Base-by-base conservation (phyloP, 2,113 vertebrate genomes). In the Taurulus bubalis region DNA sequence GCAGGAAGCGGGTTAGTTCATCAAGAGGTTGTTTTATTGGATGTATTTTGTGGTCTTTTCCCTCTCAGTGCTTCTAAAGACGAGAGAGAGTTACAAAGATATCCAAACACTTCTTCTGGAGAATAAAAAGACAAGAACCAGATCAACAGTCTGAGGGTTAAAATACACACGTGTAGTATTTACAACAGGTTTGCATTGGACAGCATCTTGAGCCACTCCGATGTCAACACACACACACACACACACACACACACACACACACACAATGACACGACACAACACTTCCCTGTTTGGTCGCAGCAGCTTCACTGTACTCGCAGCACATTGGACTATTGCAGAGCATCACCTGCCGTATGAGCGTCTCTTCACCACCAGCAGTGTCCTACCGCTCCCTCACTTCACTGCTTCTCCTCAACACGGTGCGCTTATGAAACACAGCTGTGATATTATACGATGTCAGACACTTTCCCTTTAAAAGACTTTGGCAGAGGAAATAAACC, bases 1-100 rank as follows among this genome's bases (percentile, higher is more conserved):
- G 88, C 90, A 84, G 84, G 85, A 88, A 90, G 90, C 87, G 81
- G 82, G 90, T 91, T 84, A 93, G 91, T 91, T 92, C 78, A 91
- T 93, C 75, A 85, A 90, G 84, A 92, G 62, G 69, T 92, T 94
- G 68, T 88, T 92, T 95, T 94, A 94, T 95, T 95, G 88, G 94
- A 95, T 91, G 93, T 85, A 93, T 93, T 94, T 94, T 92, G 38
- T 89, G 89, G 84, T 42, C 51, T 82, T 71, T 72, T 66, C 75
- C 16, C 22, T 87, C 77, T 92, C 87, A 94, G 94, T 95, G 93
- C 89, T 94, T 93, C 86, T 92, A 94, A 93, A 94, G 91, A 95
- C 92, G 92, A 89, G 89, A 87, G 89, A 84, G 75, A 68, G 86
- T 88, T 87, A 90, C 91, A 92, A 92, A 94, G 89, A 94, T 87